A percentile compares a stretch with the other conserved stretches of the same genome.
Conservation (phyloP, 2,113 vertebrate genomes). For the Nesoenas mayeri region DNA sequence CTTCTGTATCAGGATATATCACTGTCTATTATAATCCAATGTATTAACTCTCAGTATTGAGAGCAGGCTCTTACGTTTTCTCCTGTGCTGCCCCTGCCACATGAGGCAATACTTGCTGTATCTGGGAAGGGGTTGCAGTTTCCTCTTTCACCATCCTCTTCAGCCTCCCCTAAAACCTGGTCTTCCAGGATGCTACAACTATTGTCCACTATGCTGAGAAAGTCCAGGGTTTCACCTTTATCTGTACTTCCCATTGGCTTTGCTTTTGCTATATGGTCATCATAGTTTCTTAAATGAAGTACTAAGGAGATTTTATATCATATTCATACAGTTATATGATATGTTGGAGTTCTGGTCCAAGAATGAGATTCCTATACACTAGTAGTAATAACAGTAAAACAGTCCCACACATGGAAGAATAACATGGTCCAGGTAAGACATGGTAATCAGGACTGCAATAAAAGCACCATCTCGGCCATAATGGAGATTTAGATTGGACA, state of each 20-base stretch:
- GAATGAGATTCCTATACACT: background rate
- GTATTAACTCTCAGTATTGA: background rate
- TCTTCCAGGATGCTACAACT: background rate
- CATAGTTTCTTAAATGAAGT: background rate
- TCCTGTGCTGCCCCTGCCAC: background rate
- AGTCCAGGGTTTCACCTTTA: background rate
- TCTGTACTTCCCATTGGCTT: background rate
- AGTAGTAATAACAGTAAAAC: background rate
- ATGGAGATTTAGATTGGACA: background rate
- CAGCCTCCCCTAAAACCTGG: background rate
- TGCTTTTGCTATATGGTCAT: accelerated
- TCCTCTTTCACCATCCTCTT: background rate
- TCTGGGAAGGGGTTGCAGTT: background rate
- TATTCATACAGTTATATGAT: background rate
- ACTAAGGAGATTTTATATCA: background rate
- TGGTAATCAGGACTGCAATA: background rate
- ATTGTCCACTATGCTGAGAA: background rate
- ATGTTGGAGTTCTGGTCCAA: background rate
- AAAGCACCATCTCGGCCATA: background rate
- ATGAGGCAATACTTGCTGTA: background rate
- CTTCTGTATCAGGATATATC: background rate
- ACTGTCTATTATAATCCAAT: background rate
- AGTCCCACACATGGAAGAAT: background rate
- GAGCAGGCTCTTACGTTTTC: background rate
- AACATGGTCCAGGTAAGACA: background rate